Percentiles rank a stretch among this genome's conserved stretches.
Conservation (phyloP, 2,888 invertebrate species). For the Oasisia sp. region DNA sequence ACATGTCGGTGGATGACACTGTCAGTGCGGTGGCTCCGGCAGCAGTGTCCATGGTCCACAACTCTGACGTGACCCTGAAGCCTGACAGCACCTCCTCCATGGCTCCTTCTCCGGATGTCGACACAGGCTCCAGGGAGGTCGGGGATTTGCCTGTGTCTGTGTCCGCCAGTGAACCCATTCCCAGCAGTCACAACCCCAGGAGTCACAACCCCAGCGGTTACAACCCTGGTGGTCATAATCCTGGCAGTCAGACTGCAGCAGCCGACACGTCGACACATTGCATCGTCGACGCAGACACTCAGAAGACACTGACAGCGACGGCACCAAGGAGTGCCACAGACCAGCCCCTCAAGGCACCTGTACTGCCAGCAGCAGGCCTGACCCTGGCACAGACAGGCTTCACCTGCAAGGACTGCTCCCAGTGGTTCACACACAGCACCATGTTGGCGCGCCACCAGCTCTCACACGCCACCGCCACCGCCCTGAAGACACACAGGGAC, state of each 20-base stretch:
- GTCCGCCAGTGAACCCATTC: not conserved
- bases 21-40: not conserved
- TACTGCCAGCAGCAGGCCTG: not conserved
- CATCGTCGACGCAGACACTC: not conserved
- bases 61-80: not conserved
- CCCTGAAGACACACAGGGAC: not conserved
- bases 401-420: not conserved
- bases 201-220: not conserved
- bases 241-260: not conserved
- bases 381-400: not conserved
- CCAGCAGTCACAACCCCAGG: not conserved
- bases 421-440: conserved; percentile 3
- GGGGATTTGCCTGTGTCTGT: not conserved
- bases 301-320: not conserved
- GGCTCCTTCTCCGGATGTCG: not conserved
- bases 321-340: not conserved
- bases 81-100: not conserved
- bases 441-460: not conserved
- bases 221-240: not conserved
- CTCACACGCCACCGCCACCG: not conserved
- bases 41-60: not conserved
- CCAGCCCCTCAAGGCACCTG: not conserved
- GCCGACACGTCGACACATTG: not conserved
- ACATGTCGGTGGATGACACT: not conserved
- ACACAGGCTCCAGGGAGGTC: not conserved